Evolutionary conservation across 1,140 invertebrate genomes (phyloP), one percentile per base, ranked within the genome.

Genomic region (Grapholita molesta): DNA sequence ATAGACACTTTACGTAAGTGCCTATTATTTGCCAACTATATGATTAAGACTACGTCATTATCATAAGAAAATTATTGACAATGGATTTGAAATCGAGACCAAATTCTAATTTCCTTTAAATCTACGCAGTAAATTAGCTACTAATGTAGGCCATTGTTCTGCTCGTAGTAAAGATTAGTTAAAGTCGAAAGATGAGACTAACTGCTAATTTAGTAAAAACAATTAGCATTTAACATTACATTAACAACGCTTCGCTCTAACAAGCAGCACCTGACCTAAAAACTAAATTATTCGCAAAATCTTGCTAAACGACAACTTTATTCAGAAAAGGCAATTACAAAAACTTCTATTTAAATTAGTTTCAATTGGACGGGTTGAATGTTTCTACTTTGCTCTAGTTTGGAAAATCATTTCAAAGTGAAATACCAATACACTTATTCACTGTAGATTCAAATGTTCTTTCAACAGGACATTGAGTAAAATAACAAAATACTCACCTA

Each of bases 401-500:
- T 15, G 35, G 0, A 30, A 3, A 48, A n/a, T 18, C 38, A 48
- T 18, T 48, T 42, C n/a, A 12, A 38, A 38, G 2, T 38, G 11
- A 48, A 18, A 8, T 21, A 48, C 8, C 0, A 7, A 48, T 0
- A 48, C 0, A 48, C n/a, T 48, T 21, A 8, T 8, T 7, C 6
- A 24, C 0, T 7, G 0, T 48, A 38, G n/a, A 12, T 38, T 0
- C n/a, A 21, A 48, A 52, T 21, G 42, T 21, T 6, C 42, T 48
- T 48, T 21, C 8, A 18, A 8, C 8, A 48, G 18, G 42, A 48
- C 42, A 48, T 15, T 8, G 42, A 3, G 18, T 48, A 8, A 48
- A 15, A 32, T 15, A 38, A 35, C 21, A 28, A 33, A 67, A 64
- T 32, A 73, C 72, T 73, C 61, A 73, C 72, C 67, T 73, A 33